phyloP scores from a whole-genome alignment of 2,888 invertebrate species.

The Chymomyza fuscimana region DNA sequence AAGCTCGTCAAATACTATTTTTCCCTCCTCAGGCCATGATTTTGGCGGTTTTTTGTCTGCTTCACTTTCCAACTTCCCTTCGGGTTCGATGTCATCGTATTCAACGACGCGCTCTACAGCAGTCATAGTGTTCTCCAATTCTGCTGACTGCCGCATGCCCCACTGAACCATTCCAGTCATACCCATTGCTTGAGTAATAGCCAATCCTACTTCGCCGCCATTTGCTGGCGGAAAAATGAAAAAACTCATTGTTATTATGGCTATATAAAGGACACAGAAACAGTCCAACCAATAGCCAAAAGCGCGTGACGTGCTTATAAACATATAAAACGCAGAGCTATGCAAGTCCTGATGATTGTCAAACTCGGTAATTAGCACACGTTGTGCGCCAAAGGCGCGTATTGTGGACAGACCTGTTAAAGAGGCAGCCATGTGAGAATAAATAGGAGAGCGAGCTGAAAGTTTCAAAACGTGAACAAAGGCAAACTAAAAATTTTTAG shows the following conservation, averaged over 20 bases:
- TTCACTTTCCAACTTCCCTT: slow-evolving; percentile 84
- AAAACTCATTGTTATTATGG: slow-evolving; percentile 91
- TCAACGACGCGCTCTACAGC: slow-evolving; percentile 91
- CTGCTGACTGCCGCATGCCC: slow-evolving; percentile 96
- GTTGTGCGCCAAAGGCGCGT: slow-evolving; percentile 91
- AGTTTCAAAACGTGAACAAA: slow-evolving; percentile 15
- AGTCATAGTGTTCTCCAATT: slow-evolving; percentile 93
- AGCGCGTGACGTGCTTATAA: slow-evolving; percentile 93
- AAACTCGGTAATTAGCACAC: slow-evolving; percentile 88
- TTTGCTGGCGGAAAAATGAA: slow-evolving; percentile 84
- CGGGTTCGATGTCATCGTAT: slow-evolving; percentile 81
- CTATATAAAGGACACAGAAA: slow-evolving; percentile 92
- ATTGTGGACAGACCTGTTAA: slow-evolving; percentile 95
- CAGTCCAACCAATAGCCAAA: slow-evolving; percentile 97
- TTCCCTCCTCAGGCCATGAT: slow-evolving; percentile 87
- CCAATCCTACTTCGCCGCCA: slow-evolving; percentile 88
- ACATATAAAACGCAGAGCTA: slow-evolving; percentile 95
- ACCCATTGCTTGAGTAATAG: slow-evolving; percentile 89
- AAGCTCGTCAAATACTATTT: slow-evolving; percentile 85
- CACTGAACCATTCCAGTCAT: slow-evolving; percentile 86
- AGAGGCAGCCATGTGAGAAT: slow-evolving; percentile 93
- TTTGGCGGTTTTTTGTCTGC: slow-evolving; percentile 83
- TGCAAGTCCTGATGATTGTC: slow-evolving; percentile 91
- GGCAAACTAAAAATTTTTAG: not conserved
- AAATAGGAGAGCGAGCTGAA: slow-evolving; percentile 94